Percentiles rank a stretch among this genome's conserved stretches.
Conservation (phyloP, 2,797 vertebrate genomes). For the Natrix natrix region DNA sequence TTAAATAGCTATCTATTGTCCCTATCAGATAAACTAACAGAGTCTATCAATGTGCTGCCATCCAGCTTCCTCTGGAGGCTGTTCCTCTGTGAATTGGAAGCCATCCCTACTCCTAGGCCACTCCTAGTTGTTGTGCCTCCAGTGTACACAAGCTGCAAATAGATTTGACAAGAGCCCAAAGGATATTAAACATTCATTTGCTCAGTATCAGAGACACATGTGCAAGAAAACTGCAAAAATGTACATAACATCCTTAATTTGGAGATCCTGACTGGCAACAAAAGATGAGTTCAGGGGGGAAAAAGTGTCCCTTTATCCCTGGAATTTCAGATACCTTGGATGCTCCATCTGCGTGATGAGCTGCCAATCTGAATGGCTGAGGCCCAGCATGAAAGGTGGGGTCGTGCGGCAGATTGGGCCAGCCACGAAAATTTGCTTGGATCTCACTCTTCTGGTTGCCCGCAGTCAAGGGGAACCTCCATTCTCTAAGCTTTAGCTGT, state of each 20-base stretch:
- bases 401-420: slow-evolving; percentile 6
- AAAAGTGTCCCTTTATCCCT: background rate
- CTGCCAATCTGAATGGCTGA: slow-evolving; percentile 31
- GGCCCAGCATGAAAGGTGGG: background rate
- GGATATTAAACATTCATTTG: background rate
- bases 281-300: background rate
- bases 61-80: background rate
- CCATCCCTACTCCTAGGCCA: background rate
- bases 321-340: slow-evolving; percentile 55
- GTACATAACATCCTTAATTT: background rate
- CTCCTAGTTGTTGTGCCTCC: background rate
- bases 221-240: background rate
- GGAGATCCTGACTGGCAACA: background rate
- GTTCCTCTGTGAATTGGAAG: background rate
- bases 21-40: background rate
- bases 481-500: slow-evolving; percentile 48
- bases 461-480: slow-evolving; percentile 42
- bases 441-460: slow-evolving; percentile 56
- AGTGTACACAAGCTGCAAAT: background rate
- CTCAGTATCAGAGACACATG: background rate
- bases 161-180: background rate
- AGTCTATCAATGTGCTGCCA: too few relatives aligned
- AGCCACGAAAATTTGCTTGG: slow-evolving; percentile 35
- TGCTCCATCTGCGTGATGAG: slow-evolving; percentile 39
- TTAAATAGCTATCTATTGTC: background rate